phyloP scores from a whole-genome alignment of 1,140 invertebrate genomes.

The Palaemon carinicauda region DNA sequence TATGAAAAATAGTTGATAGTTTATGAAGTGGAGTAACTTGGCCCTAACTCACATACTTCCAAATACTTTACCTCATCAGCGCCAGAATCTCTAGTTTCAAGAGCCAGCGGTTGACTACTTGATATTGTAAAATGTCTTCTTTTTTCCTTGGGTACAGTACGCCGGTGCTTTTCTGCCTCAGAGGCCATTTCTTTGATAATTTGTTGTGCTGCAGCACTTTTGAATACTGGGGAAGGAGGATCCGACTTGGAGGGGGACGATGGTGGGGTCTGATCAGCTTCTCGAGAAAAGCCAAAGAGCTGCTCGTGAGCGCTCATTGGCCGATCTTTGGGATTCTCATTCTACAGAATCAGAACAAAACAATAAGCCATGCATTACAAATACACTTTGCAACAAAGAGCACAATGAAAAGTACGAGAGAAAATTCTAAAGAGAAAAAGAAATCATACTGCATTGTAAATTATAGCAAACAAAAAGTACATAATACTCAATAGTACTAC shows the following conservation, averaged over 20 bases:
- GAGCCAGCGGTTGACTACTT: constrained; percentile 69
- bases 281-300: constrained; percentile 63
- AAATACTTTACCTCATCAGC: constrained; percentile 52
- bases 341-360: constrained; percentile 48
- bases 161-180: constrained; percentile 56
- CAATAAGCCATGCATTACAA: constrained; percentile 51
- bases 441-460: too few relatives aligned
- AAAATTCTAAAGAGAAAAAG: too few relatives aligned
- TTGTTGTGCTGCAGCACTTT: constrained; percentile 83
- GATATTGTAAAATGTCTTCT: constrained; percentile 88
- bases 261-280: constrained; percentile 55
- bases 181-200: constrained; percentile 82
- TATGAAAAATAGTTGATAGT: too few relatives aligned
- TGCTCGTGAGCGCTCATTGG: constrained; percentile 64
- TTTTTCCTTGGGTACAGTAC: constrained; percentile 79
- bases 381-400: background rate
- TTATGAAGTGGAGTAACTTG: background rate
- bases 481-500: too few relatives aligned
- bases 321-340: constrained; percentile 59
- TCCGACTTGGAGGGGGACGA: constrained; percentile 49
- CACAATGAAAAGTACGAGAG: background rate
- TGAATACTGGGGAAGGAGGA: constrained; percentile 75
- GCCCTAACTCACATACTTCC: background rate
- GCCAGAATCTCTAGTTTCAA: constrained; percentile 61
- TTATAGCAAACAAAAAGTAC: too few relatives aligned